These are phyloP conservation scores for Cephus pulcher DNA, from an alignment of 2,888 invertebrate species.

Conservation along the genomic window DNA sequence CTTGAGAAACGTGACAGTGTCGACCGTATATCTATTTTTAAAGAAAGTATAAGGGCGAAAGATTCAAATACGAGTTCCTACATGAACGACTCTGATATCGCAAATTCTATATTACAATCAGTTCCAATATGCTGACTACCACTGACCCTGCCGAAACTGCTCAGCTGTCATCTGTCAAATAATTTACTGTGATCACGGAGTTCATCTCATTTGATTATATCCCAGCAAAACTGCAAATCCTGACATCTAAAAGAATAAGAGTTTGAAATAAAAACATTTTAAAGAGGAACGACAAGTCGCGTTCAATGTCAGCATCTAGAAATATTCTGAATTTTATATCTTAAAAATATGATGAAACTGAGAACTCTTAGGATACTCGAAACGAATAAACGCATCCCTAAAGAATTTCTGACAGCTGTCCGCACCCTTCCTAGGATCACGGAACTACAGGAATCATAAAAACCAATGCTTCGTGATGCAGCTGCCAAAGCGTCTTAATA, in stretches of 20 bases:
- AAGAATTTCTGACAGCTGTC: not conserved
- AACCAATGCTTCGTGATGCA: not conserved
- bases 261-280: not conserved
- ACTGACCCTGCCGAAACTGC: not conserved
- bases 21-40: not conserved
- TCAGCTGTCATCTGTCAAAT: not conserved
- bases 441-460: not conserved
- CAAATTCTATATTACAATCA: not conserved
- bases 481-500: not conserved
- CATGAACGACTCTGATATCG: not conserved
- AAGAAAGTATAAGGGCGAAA: not conserved
- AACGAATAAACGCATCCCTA: not conserved
- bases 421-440: not conserved
- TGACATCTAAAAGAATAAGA: not conserved
- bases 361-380: not conserved
- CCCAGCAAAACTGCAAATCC: not conserved
- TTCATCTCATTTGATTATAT: not conserved
- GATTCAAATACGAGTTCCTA: not conserved
- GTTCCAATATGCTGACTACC: not conserved
- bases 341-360: not conserved
- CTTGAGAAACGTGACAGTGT: not conserved
- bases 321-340: not conserved
- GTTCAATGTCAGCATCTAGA: not conserved
- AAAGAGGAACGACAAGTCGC: not conserved
- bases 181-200: conserved; percentile 12